A percentile compares a stretch with the other conserved stretches of the same genome.
These are phyloP conservation scores for Cydia fagiglandana DNA, from an alignment of 1,140 invertebrate genomes.

Conservation along the genomic window DNA sequence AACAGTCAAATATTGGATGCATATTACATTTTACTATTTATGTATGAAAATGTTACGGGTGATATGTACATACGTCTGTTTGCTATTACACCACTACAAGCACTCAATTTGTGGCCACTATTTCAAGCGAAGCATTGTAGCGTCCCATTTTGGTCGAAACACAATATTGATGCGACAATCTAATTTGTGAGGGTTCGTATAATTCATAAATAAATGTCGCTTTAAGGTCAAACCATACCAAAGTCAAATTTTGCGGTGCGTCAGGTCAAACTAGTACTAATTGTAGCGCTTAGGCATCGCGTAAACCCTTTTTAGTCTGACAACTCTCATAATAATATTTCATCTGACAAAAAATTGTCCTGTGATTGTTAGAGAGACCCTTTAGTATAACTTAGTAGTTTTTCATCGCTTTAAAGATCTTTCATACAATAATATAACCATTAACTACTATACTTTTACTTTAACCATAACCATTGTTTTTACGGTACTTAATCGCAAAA, in stretches of 20 bases:
- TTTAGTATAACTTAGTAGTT: too few species aligned
- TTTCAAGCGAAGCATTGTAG: not conserved
- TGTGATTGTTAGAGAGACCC: too few species aligned
- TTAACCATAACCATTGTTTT: too few species aligned
- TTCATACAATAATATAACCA: too few species aligned
- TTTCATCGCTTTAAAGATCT: too few species aligned
- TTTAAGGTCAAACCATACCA: not conserved
- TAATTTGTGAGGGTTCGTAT: slow-evolving; percentile 5
- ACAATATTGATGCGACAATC: slow-evolving; percentile 7
- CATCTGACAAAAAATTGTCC: not conserved
- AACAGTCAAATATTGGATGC: too few species aligned
- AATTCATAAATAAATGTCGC: slow-evolving; percentile 9
- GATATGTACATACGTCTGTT: not conserved
- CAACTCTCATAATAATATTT: not conserved
- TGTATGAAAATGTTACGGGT: too few species aligned
- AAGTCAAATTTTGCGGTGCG: not conserved
- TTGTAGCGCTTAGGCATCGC: not conserved
- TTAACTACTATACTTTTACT: too few species aligned
- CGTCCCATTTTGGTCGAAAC: not conserved
- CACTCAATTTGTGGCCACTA: not conserved
- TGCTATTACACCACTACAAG: not conserved
- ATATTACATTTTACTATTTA: too few species aligned
- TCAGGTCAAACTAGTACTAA: not conserved
- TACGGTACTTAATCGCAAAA: too few species aligned
- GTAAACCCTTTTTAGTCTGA: too few species aligned